These are phyloP conservation scores for Drosophila burlai DNA, from an alignment of 1,140 invertebrate species.

Conservation along the genomic window DNA sequence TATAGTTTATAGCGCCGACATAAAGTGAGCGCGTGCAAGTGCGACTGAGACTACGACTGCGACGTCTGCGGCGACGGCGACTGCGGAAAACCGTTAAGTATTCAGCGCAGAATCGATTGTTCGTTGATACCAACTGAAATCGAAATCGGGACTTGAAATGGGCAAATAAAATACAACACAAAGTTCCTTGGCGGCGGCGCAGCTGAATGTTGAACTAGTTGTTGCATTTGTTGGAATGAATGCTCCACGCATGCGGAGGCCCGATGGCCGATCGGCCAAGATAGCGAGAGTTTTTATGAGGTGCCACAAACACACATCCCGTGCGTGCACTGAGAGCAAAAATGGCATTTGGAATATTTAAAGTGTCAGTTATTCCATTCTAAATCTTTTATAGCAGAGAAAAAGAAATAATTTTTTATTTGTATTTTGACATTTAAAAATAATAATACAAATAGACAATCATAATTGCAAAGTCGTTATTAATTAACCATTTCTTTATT, in stretches of 20 bases:
- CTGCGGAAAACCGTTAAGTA: conserved; percentile 49
- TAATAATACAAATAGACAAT: background rate
- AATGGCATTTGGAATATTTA: background rate
- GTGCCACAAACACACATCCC: conserved; percentile 23
- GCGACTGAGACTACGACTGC: background rate
- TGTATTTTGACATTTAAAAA: background rate
- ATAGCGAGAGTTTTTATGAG: conserved; percentile 64
- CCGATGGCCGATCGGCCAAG: conserved; percentile 44
- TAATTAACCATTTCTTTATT: too few relatives aligned
- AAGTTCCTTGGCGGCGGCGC: conserved; percentile 51
- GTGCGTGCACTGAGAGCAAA: conserved; percentile 10
- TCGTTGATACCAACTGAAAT: conserved; percentile 48
- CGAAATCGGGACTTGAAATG: conserved; percentile 49
- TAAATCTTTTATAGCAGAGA: background rate
- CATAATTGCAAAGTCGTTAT: too few relatives aligned
- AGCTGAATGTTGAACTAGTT: conserved; percentile 25
- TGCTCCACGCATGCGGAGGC: conserved; percentile 43
- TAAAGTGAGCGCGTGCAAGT: conserved; percentile 33
- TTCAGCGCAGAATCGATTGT: conserved; percentile 59
- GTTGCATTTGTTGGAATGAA: conserved; percentile 37
- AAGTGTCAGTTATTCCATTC: background rate
- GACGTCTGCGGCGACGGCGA: conserved; percentile 1
- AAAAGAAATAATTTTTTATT: too few relatives aligned
- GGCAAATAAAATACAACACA: conserved; percentile 38
- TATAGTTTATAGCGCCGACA: conserved; percentile 26